Conservation (phyloP, 2,797 vertebrate genomes). For the Myiothlypis chrysogaster region DNA sequence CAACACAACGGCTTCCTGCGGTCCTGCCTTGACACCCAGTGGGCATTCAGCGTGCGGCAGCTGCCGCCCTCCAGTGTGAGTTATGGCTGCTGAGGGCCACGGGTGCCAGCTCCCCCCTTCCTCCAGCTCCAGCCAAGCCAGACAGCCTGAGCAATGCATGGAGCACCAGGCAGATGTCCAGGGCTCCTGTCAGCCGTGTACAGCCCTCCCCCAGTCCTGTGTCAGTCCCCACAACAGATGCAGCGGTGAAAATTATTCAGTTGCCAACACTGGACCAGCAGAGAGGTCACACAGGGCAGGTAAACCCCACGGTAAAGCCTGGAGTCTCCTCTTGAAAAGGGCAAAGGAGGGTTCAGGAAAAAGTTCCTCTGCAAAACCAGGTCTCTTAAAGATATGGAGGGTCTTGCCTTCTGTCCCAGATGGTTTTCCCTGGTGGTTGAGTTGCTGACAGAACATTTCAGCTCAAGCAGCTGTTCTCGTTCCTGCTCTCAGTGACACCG, state of each 20-base stretch:
- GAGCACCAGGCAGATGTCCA: neutral
- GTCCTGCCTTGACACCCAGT: conserved; percentile 49
- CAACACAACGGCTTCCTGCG: accelerated
- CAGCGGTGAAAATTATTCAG: accelerated
- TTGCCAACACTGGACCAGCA: accelerated
- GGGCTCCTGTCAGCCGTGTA: accelerated
- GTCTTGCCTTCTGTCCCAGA: neutral
- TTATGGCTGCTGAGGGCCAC: neutral
- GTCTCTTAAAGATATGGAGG: neutral
- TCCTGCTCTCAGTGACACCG: neutral
- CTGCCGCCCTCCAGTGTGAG: neutral
- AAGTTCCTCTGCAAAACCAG: neutral
- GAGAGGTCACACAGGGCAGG: neutral
- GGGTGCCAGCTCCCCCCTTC: neutral
- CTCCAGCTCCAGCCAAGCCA: neutral
- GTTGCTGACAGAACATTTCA: neutral
- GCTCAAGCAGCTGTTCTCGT: neutral
- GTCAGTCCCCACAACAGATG: accelerated
- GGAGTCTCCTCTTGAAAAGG: neutral
- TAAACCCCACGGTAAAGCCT: neutral
- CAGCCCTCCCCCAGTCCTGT: accelerated
- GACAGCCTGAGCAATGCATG: neutral
- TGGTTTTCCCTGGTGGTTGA: neutral
- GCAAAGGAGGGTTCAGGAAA: neutral
- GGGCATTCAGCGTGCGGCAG: neutral